Conservation (phyloP, 1,140 invertebrate genomes). For the Drosophila watanabei region DNA sequence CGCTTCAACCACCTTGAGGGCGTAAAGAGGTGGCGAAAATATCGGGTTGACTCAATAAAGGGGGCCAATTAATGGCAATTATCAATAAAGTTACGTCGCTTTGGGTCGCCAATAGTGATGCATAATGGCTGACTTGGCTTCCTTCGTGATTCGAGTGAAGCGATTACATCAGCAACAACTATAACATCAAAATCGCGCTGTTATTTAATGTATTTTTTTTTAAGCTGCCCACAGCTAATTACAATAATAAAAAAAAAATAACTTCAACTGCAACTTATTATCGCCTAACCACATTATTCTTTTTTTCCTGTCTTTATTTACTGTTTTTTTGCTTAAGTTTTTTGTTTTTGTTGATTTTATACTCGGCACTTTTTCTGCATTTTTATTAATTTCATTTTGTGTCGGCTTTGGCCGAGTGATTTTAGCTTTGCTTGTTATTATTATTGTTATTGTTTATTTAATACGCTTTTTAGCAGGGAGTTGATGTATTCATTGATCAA, state of each 20-base stretch:
- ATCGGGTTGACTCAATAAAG: slow-evolving; percentile 50
- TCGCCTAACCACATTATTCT: slow-evolving; percentile 41
- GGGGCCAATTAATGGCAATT: slow-evolving; percentile 59
- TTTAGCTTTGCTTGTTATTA: slow-evolving; percentile 13
- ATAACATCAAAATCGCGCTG: slow-evolving; percentile 25
- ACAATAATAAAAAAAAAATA: slow-evolving; percentile 36
- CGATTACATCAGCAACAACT: slow-evolving; percentile 56
- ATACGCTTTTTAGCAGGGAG: slow-evolving; percentile 10
- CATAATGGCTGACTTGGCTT: slow-evolving; percentile 32
- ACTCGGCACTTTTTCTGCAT: slow-evolving; percentile 31
- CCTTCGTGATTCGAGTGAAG: slow-evolving; percentile 23
- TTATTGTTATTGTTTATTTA: slow-evolving; percentile 6
- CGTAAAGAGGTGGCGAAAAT: slow-evolving; percentile 24
- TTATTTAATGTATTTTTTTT: slow-evolving; percentile 56
- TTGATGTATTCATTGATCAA: slow-evolving; percentile 13
- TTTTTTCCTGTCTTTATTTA: slow-evolving; percentile 13
- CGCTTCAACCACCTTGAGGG: slow-evolving; percentile 16
- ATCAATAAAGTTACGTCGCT: slow-evolving; percentile 51
- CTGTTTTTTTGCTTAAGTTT: slow-evolving; percentile 4
- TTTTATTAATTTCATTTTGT: slow-evolving; percentile 34
- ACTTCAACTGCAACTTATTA: slow-evolving; percentile 44
- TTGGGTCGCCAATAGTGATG: slow-evolving; percentile 19
- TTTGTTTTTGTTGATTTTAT: slow-evolving; percentile 26
- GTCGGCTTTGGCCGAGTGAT: slow-evolving; percentile 32
- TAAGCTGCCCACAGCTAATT: slow-evolving; percentile 29